Conservation (phyloP, 2,113 vertebrate genomes). For the Desmodus rotundus region DNA sequence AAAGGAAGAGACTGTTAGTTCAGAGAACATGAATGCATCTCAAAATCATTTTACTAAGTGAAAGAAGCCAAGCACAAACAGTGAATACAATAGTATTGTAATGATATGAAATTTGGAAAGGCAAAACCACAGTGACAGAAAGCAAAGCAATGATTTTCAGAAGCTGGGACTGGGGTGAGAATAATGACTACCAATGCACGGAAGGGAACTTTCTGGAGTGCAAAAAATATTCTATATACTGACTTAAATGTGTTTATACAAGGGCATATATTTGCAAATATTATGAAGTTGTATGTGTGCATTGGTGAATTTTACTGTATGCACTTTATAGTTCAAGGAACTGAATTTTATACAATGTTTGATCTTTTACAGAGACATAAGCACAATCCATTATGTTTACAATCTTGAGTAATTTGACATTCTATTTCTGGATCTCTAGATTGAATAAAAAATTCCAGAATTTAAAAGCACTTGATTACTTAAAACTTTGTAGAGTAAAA, state of each 20-base stretch:
- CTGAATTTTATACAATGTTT: neutral
- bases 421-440: neutral
- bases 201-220: neutral
- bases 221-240: neutral
- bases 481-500: neutral
- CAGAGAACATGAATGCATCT: neutral
- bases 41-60: neutral
- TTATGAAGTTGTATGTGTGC: neutral
- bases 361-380: neutral
- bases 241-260: neutral
- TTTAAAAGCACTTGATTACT: neutral
- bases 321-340: neutral
- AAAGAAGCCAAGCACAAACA: neutral
- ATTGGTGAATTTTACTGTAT: neutral
- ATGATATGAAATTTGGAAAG: neutral
- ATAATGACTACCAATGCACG: neutral
- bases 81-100: neutral
- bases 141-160: neutral
- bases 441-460: neutral
- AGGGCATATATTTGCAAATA: neutral
- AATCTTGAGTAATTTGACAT: neutral
- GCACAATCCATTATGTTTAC: neutral
- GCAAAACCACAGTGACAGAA: neutral
- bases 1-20: neutral
- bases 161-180: neutral